Conservation (phyloP, 2,888 invertebrate genomes). For the Leucoma salicis region DNA sequence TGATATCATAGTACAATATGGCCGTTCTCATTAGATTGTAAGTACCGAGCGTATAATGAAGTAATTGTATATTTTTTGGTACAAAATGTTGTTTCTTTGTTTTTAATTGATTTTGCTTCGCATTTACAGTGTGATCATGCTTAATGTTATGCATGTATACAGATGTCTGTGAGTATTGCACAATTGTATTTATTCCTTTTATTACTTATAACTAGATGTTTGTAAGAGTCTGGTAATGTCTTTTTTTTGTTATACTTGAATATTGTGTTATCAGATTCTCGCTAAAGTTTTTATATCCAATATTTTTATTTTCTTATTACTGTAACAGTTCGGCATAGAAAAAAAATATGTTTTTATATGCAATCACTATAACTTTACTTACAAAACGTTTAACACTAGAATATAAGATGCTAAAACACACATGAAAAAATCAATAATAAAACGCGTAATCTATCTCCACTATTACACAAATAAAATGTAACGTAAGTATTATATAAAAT, state of each 20-base stretch:
- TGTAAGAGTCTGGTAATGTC: slow-evolving; percentile 62
- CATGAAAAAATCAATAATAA: slow-evolving; percentile 45
- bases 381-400: slow-evolving; percentile 64
- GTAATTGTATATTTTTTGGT: slow-evolving; percentile 63
- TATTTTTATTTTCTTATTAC: slow-evolving; percentile 44
- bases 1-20: slow-evolving; percentile 56
- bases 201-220: slow-evolving; percentile 48
- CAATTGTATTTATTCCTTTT: slow-evolving; percentile 66
- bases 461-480: slow-evolving; percentile 63
- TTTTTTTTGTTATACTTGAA: slow-evolving; percentile 17
- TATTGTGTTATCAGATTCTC: slow-evolving; percentile 53
- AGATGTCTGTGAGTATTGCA: slow-evolving; percentile 78
- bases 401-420: slow-evolving; percentile 51
- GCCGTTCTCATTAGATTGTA: slow-evolving; percentile 67
- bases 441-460: slow-evolving; percentile 65
- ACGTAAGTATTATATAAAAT: slow-evolving; percentile 35
- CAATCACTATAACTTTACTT: slow-evolving; percentile 37
- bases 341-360: slow-evolving; percentile 31
- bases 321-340: slow-evolving; percentile 37
- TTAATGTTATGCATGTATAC: slow-evolving; percentile 78
- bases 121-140: slow-evolving; percentile 79
- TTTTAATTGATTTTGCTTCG: slow-evolving; percentile 65
- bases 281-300: slow-evolving; percentile 52
- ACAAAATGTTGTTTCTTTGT: slow-evolving; percentile 68
- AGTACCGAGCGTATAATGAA: slow-evolving; percentile 68